Base-by-base conservation (phyloP, 2,113 vertebrate species). In the Pelmatolapia mariae region DNA sequence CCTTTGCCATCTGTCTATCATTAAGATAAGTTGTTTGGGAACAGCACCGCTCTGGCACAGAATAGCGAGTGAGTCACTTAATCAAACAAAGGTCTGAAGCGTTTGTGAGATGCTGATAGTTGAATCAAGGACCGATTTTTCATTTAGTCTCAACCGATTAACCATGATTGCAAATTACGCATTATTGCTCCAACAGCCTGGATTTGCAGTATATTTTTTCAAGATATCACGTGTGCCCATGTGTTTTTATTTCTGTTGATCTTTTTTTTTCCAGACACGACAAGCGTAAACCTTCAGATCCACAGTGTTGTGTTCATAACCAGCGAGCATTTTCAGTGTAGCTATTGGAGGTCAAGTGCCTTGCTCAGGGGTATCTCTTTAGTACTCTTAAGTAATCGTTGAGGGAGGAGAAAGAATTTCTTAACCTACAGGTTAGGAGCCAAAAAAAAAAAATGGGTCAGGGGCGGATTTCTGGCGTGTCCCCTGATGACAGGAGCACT, bases 1-100 rank as follows among this genome's bases (percentile, higher is more conserved):
- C 45, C 50, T 85, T 87, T 89, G 84, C 93, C 92, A 94, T 95
- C 93, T 94, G 94, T 93, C 92, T 90, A 82, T 95, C 94, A 94
- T 94, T 93, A 91, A 87, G 84, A 81, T 71, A 82, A 80, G 71
- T 66, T 89, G 79, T 84, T 79, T 87, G 89, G 57, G 82, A 81
- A 85, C 66, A 59, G 80, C n/a, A 16, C 86, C 15, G 19, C 88
- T 82, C 76, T 50, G 73, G 73, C 71, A 83, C 71, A 66, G 53
- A 78, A 78, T 13, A 57, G 40, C 36, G 8, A 80, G 73, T 31
- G 12, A 83, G 82, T 73, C 29, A 79, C n/a, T 85, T 81, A 59
- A 47, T 91, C 59, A 83, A 85, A 84, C 73, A 80, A 84, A 71
- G 29, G 63, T 73, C 66, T 38, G 38, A 54, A 53, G 57, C 8